Base-by-base conservation (phyloP, 2,888 invertebrate species). In the Thymelicus acteon region DNA sequence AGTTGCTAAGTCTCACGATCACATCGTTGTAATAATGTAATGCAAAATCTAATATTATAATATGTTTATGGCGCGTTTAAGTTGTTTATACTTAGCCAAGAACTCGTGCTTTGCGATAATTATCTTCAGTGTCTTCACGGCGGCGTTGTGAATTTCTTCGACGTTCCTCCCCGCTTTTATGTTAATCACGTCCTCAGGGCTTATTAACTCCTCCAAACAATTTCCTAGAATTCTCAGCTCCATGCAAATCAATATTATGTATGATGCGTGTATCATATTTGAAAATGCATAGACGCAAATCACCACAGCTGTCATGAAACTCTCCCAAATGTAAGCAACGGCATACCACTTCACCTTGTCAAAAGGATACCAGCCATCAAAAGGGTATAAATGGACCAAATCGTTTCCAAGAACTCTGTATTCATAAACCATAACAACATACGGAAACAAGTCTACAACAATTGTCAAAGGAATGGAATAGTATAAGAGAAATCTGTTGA, bases 311-410 rank as follows among this genome's bases (percentile, higher is more conserved):
- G 91, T 90, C 85, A 89, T 88, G 2, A 84, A 78, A 67, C 87
- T 81, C 75, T 93, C 92, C 90, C 91, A 91, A 5, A 83, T 60
- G 44, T 92, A 92, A 1, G 79, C 85, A n/a, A 76, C 72, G 54
- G 83, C 83, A 75, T 89, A 92, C 87, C 87, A 91, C 72, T 85
- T 79, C 0, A 85, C 77, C 77, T 90, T 91, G 72, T 91, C 86
- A 67, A 92, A 92, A 12, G 92, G 92, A 72, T 92, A 92, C 91
- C 91, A 91, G 7, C 88, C 91, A 72, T 91, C 90, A 54, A 87
- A 87, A 0, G 92, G 92, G 67, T 87, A 91, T 7, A 90, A 78
- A 75, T 85, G 81, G 48, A 80, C 75, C 12, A 76, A 74, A 47
- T 86, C 83, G 54, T 82, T 73, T 7, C 80, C 82, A 54, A 85